Base-by-base conservation (phyloP, 1,140 invertebrate genomes). In the Bombus turneri region DNA sequence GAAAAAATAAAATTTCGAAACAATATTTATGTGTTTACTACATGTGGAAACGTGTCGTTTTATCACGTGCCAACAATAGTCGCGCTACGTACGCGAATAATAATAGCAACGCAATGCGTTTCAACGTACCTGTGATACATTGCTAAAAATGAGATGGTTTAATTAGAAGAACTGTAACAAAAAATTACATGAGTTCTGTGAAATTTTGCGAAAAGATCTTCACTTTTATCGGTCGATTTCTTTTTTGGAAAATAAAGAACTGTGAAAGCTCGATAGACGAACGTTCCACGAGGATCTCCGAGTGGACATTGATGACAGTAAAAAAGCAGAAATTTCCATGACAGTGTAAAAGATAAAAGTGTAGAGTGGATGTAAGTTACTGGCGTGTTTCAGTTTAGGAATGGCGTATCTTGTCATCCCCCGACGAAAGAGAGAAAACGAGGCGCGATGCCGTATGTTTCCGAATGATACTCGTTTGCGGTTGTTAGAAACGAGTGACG, bases 301-400 rank as follows among this genome's bases (percentile, higher is more conserved):
- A 25, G 2, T 31, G 15, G 28, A 41, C 2, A n/a, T 31, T 15
- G 13, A 31, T 25, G 68, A 15, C 13, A 31, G 68, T 53, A 53
- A 53, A 53, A 53, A 6, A 43, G 13, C 13, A 13, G n/a, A 22
- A 6, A 57, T 74, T 68, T 37, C 66, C 62, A 77, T 78, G 85
- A 81, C 66, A 71, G 78, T 87, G 86, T 88, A 77, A 75, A 87
- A 91, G 90, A 91, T 87, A 91, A 91, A 89, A 84, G 85, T 62
- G 34, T 59, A 43, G 85, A 28, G 3, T 41, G 15, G 4, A 78
- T 8, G 28, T 28, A 53, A 64, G 2, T 25, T 4, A 18, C 31
- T 22, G n/a, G 10, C 69, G n/a, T 15, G 71, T 39, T 77, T 81
- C 41, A 68, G 68, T 71, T 22, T 31, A 43, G n/a, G 8, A 78